These are phyloP conservation scores for Microtus oregoni DNA, from an alignment of 2,113 vertebrate species.

Conservation along the genomic window DNA sequence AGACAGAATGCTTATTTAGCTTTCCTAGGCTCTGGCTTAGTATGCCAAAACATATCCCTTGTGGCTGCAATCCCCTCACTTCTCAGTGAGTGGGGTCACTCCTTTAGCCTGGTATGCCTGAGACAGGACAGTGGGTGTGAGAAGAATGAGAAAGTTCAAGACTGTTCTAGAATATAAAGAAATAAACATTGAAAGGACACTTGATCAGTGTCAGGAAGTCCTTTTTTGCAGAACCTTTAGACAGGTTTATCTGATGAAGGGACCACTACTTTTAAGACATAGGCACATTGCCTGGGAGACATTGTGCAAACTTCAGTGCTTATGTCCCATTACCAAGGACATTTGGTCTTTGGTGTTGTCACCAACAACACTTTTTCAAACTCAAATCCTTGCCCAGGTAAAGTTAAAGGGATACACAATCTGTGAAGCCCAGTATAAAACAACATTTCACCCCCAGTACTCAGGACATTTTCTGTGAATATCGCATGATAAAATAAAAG, in stretches of 20 bases:
- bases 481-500: background rate
- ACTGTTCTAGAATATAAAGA: background rate
- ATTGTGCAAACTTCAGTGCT: background rate
- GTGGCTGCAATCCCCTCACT: background rate
- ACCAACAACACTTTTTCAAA: background rate
- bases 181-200: background rate
- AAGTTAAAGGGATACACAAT: background rate
- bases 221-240: background rate
- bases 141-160: background rate
- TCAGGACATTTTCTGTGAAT: background rate
- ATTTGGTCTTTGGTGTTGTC: background rate
- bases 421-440: background rate
- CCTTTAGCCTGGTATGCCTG: background rate
- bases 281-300: background rate
- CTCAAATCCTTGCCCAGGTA: background rate
- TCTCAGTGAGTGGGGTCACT: background rate
- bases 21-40: background rate
- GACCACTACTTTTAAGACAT: background rate
- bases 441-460: background rate
- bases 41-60: background rate
- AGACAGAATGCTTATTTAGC: background rate
- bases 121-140: background rate
- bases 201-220: background rate
- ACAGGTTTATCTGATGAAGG: background rate
- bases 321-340: background rate